Evolutionary conservation across 2,797 vertebrate genomes (phyloP), one percentile per base, ranked within the genome.

Genomic region (Trachurus trachurus): DNA sequence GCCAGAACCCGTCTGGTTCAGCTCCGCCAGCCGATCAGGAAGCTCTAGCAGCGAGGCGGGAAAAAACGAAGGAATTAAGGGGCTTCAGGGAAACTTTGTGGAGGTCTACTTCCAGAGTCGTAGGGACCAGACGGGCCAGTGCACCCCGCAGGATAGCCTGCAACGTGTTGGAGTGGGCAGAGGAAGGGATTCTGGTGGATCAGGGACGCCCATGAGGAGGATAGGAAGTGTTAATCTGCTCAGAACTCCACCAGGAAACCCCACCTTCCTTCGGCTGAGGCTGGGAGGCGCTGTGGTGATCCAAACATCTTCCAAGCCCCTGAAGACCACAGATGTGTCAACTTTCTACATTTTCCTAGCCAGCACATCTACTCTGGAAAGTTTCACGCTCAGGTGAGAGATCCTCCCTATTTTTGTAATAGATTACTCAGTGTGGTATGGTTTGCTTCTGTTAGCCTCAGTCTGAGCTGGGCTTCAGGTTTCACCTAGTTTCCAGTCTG

Each of bases 331-430:
- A 0, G 96, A 97, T 0, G 82, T 96, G 3, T 92, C 97, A 76
- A 98, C 97, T 6, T 99, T 98, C 73, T 95, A 96, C 0, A 89
- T 99, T 2, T 96, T 96, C n/a, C 74, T 98, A 49, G 93, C 96
- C 21, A 96, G 94, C 52, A 96, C 96, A 63, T 96, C 94, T 1
- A 94, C 95, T 0, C 79, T 96, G 69, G 95, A 97, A 61, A 95
- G 63, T 53, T 99, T 99, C 90, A 98, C 96, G 0, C 88, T 99
- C 70, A 96, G 98, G 98, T 99, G 90, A 96, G 96, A 68, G 1
- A 60, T 39, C 31, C 39, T 59, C 4, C 40, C 2, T 39, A 10
- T 71, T 19, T 47, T 42, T 42, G 15, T 4, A 66, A 47, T 6
- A 9, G 8, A 42, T 39, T 31, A 6, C 4, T 60, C 34, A 59